Evolutionary conservation across 2,888 invertebrate genomes (phyloP).

Genomic region (Tromatobia lineatoria): DNA sequence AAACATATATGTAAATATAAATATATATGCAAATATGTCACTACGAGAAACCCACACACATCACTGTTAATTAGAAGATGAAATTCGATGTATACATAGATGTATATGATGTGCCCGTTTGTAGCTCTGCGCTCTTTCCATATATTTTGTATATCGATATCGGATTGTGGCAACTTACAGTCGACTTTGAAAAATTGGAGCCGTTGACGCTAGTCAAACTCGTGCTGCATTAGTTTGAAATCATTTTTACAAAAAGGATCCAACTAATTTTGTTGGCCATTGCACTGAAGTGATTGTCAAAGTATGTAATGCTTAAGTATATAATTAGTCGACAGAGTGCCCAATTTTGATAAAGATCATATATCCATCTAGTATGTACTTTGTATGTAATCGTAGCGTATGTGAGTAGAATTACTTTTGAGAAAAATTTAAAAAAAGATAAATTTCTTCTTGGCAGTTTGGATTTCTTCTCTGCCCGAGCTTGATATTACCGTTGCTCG

Average conservation of each 20-base stretch:
- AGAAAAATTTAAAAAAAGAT: not conserved
- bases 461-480: constrained; percentile 35
- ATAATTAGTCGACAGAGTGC: constrained; percentile 1
- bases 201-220: too few relatives aligned
- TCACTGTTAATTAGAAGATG: constrained; percentile 9
- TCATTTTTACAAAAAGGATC: too few relatives aligned
- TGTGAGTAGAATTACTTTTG: constrained; percentile 16
- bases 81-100: constrained; percentile 53
- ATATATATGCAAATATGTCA: constrained; percentile 11
- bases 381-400: constrained; percentile 33
- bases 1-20: not conserved
- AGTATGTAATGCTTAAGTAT: not conserved
- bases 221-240: too few relatives aligned
- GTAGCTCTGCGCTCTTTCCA: constrained; percentile 61
- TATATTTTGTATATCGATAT: constrained; percentile 23
- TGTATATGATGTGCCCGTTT: constrained; percentile 58
- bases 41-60: constrained; percentile 32
- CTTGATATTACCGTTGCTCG: constrained; percentile 61
- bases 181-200: not conserved
- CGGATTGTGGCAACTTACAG: not conserved
- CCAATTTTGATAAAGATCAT: not conserved
- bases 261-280: too few relatives aligned
- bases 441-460: not conserved
- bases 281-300: too few relatives aligned
- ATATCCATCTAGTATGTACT: constrained; percentile 13